Evolutionary conservation across 2,797 vertebrate genomes (phyloP).

Genomic region (Spinibarbus caldwelli): DNA sequence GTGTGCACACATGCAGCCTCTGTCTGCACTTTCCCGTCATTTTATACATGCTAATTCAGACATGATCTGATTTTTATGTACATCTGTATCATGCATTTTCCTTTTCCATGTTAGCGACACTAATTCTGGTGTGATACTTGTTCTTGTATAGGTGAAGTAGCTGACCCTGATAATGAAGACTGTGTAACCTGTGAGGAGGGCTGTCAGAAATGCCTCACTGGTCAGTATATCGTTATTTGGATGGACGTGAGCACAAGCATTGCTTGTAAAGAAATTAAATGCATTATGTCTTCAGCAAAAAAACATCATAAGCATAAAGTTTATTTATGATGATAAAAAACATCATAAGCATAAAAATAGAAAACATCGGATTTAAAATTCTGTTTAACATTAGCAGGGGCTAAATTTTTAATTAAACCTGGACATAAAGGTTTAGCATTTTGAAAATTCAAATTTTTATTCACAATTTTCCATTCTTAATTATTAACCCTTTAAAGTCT

Average conservation of each 20-base stretch:
- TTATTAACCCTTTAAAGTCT: background rate
- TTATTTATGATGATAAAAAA: too few species aligned
- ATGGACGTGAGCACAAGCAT: background rate
- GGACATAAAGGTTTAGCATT: background rate
- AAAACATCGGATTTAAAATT: background rate
- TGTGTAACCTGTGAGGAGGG: conserved; percentile 87
- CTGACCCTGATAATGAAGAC: conserved; percentile 72
- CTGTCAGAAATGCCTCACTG: conserved; percentile 81
- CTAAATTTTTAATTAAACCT: background rate
- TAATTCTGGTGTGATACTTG: background rate
- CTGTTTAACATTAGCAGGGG: background rate
- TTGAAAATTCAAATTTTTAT: background rate
- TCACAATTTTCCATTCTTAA: background rate
- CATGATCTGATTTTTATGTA: conserved; percentile 1
- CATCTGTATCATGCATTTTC: background rate
- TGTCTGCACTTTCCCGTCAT: too few species aligned
- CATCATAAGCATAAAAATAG: too few species aligned
- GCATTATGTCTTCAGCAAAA: background rate
- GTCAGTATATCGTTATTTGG: conserved; percentile 76
- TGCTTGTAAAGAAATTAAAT: background rate
- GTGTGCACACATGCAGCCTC: conserved; percentile 15
- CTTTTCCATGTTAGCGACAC: background rate
- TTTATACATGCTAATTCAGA: background rate
- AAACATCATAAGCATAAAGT: background rate
- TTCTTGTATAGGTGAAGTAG: conserved; percentile 75